phyloP scores from a whole-genome alignment of 1,140 invertebrate genomes.

The Halictus rubicundus region DNA sequence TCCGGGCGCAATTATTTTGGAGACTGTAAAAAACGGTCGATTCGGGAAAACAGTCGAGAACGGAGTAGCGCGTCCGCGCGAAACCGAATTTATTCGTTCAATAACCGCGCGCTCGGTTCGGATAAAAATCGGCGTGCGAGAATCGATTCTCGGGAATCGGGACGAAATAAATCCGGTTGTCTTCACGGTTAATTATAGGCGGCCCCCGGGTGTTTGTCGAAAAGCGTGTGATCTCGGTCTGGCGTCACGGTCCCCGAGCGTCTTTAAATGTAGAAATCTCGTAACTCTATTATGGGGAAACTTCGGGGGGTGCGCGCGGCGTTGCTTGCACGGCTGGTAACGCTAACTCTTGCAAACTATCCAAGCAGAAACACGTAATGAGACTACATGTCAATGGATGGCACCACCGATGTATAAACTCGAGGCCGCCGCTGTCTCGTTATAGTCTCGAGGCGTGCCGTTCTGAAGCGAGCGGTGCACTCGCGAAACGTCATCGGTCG shows the following conservation, averaged over 20 bases:
- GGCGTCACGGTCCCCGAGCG: not conserved
- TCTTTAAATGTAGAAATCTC: constrained; percentile 20
- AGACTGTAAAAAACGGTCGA: too few species aligned
- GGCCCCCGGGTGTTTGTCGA: too few species aligned
- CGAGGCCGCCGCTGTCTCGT: not conserved
- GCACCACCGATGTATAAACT: constrained; percentile 50
- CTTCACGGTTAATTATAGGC: not conserved
- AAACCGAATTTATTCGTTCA: too few species aligned
- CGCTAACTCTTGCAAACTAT: constrained; percentile 43
- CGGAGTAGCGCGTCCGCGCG: too few species aligned
- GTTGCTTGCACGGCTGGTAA: constrained; percentile 41
- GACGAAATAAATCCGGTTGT: not conserved
- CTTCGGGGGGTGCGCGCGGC: constrained; percentile 11
- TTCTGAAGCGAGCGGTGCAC: not conserved
- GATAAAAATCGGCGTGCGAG: too few species aligned
- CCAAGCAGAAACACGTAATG: constrained; percentile 39
- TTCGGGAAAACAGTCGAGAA: too few species aligned
- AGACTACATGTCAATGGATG: constrained; percentile 52
- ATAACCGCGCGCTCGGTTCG: too few species aligned
- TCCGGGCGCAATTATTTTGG: too few species aligned
- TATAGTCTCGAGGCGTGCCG: not conserved
- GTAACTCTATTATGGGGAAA: constrained; percentile 23
- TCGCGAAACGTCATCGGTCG: not conserved
- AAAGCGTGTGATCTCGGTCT: too few species aligned
- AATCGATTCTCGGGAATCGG: too few species aligned